Evolutionary conservation across 2,797 vertebrate genomes (phyloP).

Genomic region (Okamejei kenojei): DNA sequence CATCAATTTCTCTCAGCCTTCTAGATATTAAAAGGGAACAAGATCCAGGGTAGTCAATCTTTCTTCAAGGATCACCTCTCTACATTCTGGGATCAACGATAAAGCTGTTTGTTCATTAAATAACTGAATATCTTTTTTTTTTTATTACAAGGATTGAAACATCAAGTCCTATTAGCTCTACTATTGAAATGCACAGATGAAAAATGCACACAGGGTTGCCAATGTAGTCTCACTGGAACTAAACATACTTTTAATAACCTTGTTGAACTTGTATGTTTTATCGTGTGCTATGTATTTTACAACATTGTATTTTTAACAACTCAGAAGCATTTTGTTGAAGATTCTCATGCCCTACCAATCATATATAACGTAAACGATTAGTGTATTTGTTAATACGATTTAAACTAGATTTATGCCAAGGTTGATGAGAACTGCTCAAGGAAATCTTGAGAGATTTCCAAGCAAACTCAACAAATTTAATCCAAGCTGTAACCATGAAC

Average conservation of each 20-base stretch:
- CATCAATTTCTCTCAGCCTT: background rate
- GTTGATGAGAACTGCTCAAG: background rate
- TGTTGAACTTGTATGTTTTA: background rate
- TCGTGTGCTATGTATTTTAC: background rate
- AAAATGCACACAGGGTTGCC: background rate
- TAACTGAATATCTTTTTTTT: background rate
- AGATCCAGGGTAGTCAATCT: background rate
- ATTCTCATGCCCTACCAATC: background rate
- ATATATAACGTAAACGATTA: background rate
- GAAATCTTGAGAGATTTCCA: background rate
- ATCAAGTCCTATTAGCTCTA: too few relatives aligned
- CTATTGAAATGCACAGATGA: background rate
- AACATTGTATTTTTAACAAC: background rate
- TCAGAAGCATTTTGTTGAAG: background rate
- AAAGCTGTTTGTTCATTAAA: too few relatives aligned
- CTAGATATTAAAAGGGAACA: background rate
- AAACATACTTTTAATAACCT: background rate
- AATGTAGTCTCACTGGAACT: background rate
- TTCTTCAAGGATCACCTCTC: background rate
- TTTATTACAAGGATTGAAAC: too few relatives aligned
- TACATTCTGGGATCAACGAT: background rate
- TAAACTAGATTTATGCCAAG: background rate
- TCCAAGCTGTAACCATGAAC: background rate
- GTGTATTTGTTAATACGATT: background rate
- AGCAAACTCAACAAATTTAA: background rate